phyloP scores from a whole-genome alignment of 2,888 invertebrate genomes.

The Patella pellucida region DNA sequence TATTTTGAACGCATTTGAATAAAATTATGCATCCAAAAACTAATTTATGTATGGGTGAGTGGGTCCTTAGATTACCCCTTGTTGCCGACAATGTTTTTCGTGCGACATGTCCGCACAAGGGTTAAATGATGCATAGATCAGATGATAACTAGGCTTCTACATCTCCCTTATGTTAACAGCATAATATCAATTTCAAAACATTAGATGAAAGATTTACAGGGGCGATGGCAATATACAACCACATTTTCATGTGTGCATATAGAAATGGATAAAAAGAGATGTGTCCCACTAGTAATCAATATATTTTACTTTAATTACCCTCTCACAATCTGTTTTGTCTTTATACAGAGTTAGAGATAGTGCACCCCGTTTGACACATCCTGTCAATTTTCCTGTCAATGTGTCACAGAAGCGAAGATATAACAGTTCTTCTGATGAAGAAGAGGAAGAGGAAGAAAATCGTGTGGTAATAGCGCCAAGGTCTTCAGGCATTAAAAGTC shows the following conservation, averaged over 20 bases:
- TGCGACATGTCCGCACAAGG: too few species aligned
- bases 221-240: too few species aligned
- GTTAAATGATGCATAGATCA: too few species aligned
- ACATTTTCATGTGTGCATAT: background rate
- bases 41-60: too few species aligned
- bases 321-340: constrained; percentile 5
- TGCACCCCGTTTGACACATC: constrained; percentile 52
- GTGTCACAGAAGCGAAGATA: constrained; percentile 20
- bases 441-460: constrained; percentile 19
- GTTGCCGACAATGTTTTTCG: too few species aligned
- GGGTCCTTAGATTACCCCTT: too few species aligned
- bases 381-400: background rate
- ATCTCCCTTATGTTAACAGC: too few species aligned
- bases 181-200: too few species aligned
- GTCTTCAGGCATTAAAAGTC: background rate
- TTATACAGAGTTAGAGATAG: constrained; percentile 52
- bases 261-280: background rate
- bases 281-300: background rate
- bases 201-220: too few species aligned
- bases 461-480: constrained; percentile 16
- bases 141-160: too few species aligned
- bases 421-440: constrained; percentile 18
- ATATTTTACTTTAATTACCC: background rate
- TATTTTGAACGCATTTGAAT: too few species aligned
- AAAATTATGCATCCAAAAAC: too few species aligned